phyloP scores from a whole-genome alignment of 2,888 invertebrate genomes.

The Caenorhabditis sp. region DNA sequence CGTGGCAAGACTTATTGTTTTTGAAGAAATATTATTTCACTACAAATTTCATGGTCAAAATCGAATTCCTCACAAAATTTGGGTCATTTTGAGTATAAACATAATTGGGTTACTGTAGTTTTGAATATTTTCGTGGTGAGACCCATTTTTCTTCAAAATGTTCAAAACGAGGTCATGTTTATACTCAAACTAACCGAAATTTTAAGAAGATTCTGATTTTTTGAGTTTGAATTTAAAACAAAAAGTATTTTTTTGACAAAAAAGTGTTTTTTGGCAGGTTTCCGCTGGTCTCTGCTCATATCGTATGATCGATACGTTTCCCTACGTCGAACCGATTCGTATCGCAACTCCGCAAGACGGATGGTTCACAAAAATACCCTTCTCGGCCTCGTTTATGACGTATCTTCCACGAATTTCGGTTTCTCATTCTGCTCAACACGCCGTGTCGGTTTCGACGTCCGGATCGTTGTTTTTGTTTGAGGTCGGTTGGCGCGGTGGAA shows the following conservation, averaged over 20 bases:
- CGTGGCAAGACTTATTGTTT: too few relatives aligned
- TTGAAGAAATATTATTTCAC: too few relatives aligned
- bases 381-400: conserved; percentile 31
- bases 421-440: conserved; percentile 21
- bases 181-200: too few relatives aligned
- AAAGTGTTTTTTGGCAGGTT: too few relatives aligned
- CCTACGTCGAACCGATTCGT: conserved; percentile 41
- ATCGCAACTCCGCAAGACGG: conserved; percentile 22
- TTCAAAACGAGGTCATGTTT: too few relatives aligned
- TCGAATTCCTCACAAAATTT: neutral
- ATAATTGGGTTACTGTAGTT: too few relatives aligned
- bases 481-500: conserved; percentile 1
- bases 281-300: conserved; percentile 48
- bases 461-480: conserved; percentile 48
- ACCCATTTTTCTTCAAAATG: too few relatives aligned
- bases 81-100: too few relatives aligned
- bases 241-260: too few relatives aligned
- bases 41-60: neutral
- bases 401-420: conserved; percentile 39
- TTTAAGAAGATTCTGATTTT: too few relatives aligned
- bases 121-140: too few relatives aligned
- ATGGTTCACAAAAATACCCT: conserved; percentile 40
- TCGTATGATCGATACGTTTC: conserved; percentile 41
- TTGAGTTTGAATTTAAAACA: too few relatives aligned
- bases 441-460: conserved; percentile 38